Evolutionary conservation across 2,113 vertebrate genomes (phyloP), one percentile per base, ranked within the genome.

Genomic region (Dromiciops gliroides): DNA sequence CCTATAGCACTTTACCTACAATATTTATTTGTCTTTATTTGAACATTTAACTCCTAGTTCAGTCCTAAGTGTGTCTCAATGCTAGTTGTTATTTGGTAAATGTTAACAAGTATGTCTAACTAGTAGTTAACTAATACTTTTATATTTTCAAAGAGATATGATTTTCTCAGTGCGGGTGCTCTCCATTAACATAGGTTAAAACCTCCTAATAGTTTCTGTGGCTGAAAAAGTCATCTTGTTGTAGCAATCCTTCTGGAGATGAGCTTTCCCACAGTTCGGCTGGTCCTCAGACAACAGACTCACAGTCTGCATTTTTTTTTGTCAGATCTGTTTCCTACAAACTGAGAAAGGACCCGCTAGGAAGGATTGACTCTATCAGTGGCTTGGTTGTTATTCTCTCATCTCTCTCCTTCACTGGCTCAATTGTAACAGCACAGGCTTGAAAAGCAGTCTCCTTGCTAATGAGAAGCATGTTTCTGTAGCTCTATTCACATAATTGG

Each of bases 391-490:
- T 14, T 12, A 31, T 37, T 50, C 31, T 47, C 16, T 89, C n/a
- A 22, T 67, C 37, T 90, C 14, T 92, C 11, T 48, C 26, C 67
- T 83, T 83, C 67, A 83, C n/a, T 83, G 67, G 16, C n/a, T 83
- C 67, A 83, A 83, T 83, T 83, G 37, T 83, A 83, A 31, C 37
- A 89, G 37, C 22, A 7, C 89, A 25, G 91, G 50, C 75, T 95
- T 97, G 89, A 92, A 94, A 97, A 94, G 25, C 89, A 44, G 52
- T 92, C 50, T 93, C 51, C 92, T 48, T 97, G 25, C 95, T 90
- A 91, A 67, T 92, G 93, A 96, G n/a, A 95, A 94, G 48, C 49
- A 93, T 47, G 75, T 94, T 23, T 90, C 91, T 96, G 3, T 50
- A 92, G 47, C 51, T 90, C 93, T 49, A 48, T 83, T 67, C 91